These are phyloP conservation scores for Myripristis murdjan DNA, from an alignment of 2,797 vertebrate species.

Conservation along the genomic window DNA sequence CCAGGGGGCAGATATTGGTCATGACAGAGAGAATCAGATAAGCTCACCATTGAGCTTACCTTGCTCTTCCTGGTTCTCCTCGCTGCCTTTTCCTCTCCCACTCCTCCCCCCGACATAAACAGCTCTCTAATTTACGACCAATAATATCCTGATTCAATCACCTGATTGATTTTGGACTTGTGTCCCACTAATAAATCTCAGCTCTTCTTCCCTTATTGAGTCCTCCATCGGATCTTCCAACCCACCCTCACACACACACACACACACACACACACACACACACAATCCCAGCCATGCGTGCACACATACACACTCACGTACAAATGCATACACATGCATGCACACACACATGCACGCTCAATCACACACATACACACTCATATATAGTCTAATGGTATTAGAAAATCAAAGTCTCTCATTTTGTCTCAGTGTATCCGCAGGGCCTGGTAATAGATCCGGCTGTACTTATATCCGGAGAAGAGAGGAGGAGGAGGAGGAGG, in stretches of 20 bases:
- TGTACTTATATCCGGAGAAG: slow-evolving; percentile 71
- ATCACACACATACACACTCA: slow-evolving; percentile 46
- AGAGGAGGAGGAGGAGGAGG: slow-evolving; percentile 26
- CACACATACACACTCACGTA: slow-evolving; percentile 3
- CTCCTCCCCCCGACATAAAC: slow-evolving; percentile 81
- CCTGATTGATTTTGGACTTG: slow-evolving; percentile 89
- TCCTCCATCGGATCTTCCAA: slow-evolving; percentile 87
- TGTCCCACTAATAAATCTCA: slow-evolving; percentile 88
- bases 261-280: slow-evolving; percentile 14
- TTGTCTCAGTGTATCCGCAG: slow-evolving; percentile 83
- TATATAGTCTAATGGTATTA: slow-evolving; percentile 92
- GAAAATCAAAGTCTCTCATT: slow-evolving; percentile 96
- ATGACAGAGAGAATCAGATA: slow-evolving; percentile 78
- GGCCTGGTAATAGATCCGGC: slow-evolving; percentile 84
- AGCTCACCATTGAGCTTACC: slow-evolving; percentile 74
- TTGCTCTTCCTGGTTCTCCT: slow-evolving; percentile 68
- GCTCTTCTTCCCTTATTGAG: slow-evolving; percentile 95
- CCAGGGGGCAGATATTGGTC: slow-evolving; percentile 60
- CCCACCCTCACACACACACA: slow-evolving; percentile 49
- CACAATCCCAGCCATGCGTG: slow-evolving; percentile 15
- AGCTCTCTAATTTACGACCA: slow-evolving; percentile 86
- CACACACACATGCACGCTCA: slow-evolving; percentile 24
- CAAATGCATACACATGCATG: background rate
- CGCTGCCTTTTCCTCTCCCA: slow-evolving; percentile 67
- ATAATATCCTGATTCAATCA: slow-evolving; percentile 91